Evolutionary conservation across 2,113 vertebrate species (phyloP).

Genomic region (Datnioides undecimradiatus): DNA sequence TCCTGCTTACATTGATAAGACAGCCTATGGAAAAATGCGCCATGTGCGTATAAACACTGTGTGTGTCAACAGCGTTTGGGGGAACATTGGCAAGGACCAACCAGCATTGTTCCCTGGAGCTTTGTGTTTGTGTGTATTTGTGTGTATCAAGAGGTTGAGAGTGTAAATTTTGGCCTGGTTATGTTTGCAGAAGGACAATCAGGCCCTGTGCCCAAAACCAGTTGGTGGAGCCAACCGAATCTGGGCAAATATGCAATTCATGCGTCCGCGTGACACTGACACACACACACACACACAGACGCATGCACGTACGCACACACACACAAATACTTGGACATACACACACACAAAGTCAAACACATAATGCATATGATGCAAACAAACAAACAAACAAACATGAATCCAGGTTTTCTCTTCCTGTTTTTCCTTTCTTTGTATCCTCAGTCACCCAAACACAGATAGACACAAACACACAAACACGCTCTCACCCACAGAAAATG

Average conservation of each 20-base stretch:
- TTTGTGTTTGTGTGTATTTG: conserved; percentile 71
- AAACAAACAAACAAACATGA: conserved; percentile 79
- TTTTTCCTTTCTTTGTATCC: conserved; percentile 45
- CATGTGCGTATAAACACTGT: conserved; percentile 65
- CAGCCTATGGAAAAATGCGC: conserved; percentile 70
- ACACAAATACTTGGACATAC: conserved; percentile 7
- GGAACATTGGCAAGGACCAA: conserved; percentile 67
- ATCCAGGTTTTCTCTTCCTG: conserved; percentile 66
- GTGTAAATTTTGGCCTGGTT: conserved; percentile 77
- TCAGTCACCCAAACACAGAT: conserved; percentile 39
- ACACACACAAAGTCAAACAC: conserved; percentile 65
- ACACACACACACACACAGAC: conserved; percentile 12
- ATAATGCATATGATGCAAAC: conserved; percentile 75
- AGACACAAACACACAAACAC: neutral
- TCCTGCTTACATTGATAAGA: conserved; percentile 81
- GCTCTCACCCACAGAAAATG: conserved; percentile 14
- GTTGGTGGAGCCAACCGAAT: conserved; percentile 75
- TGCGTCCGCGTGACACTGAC: conserved; percentile 32
- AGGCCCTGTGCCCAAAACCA: conserved; percentile 77
- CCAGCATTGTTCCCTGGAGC: conserved; percentile 73
- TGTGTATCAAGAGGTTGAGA: conserved; percentile 73
- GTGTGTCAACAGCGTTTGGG: conserved; percentile 72
- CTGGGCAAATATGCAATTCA: conserved; percentile 79
- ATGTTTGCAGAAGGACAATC: conserved; percentile 82
- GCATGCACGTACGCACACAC: conserved; percentile 13